phyloP scores from a whole-genome alignment of 2,797 vertebrate genomes.

The Sebastes elongatus region DNA sequence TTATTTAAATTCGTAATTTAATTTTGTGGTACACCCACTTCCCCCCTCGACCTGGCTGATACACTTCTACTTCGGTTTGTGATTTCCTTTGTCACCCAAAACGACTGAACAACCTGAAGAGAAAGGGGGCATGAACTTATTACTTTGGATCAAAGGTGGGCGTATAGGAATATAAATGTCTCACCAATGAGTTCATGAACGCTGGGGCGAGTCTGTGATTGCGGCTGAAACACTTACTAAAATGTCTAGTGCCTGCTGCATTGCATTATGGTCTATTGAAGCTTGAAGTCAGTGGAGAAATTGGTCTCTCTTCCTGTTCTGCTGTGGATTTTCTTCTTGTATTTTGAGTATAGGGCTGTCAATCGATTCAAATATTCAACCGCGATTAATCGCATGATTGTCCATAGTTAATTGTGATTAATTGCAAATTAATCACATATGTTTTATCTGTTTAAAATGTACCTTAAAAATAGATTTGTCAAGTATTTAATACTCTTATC shows the following conservation, averaged over 20 bases:
- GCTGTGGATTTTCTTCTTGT: neutral
- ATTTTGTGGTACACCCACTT: conserved; percentile 27
- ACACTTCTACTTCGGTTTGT: conserved; percentile 35
- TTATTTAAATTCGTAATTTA: conserved; percentile 44
- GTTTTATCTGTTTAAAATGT: no score
- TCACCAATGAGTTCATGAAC: conserved; percentile 29
- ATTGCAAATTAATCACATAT: no score
- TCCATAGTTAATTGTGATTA: no score
- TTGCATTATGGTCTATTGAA: conserved; percentile 20
- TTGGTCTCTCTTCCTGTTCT: neutral
- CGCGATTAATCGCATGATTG: no score
- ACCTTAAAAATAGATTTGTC: no score
- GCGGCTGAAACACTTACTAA: conserved; percentile 8
- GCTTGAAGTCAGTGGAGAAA: conserved; percentile 9
- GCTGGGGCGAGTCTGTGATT: conserved; percentile 29
- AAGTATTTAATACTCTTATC: no score
- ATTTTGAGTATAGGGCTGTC: neutral
- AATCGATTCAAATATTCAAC: no score
- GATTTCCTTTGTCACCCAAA: conserved; percentile 46
- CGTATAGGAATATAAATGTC: conserved; percentile 44
- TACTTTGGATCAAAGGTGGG: conserved; percentile 49
- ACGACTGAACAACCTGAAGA: conserved; percentile 33
- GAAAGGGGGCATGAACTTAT: conserved; percentile 47
- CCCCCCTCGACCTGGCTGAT: conserved; percentile 17
- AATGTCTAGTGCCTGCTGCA: conserved; percentile 1